These are phyloP conservation scores for Bradysia coprophila DNA, from an alignment of 1,140 invertebrate species.

Conservation along the genomic window DNA sequence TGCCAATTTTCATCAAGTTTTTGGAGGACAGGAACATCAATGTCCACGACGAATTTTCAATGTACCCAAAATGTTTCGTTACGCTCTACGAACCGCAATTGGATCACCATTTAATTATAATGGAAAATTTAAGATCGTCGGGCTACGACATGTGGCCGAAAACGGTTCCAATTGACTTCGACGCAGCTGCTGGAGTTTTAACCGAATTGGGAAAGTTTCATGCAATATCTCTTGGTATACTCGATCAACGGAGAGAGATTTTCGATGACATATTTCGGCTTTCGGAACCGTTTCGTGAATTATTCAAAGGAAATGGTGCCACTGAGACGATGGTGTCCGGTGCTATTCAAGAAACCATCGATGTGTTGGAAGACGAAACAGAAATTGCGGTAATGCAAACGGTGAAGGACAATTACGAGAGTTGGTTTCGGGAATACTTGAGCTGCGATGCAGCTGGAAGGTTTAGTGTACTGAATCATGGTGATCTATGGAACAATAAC, in stretches of 20 bases:
- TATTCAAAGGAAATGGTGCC: slow-evolving; percentile 12
- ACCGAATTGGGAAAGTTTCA: slow-evolving; percentile 32
- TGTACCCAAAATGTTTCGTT: background rate
- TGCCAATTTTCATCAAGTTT: background rate
- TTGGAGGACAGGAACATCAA: background rate
- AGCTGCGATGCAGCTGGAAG: background rate
- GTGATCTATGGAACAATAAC: background rate
- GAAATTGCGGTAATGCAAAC: background rate
- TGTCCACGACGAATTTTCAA: background rate
- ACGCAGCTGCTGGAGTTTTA: slow-evolving; percentile 24
- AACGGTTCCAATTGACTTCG: slow-evolving; percentile 20
- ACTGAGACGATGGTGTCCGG: slow-evolving; percentile 3
- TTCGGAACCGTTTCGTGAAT: slow-evolving; percentile 17
- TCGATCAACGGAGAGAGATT: slow-evolving; percentile 11
- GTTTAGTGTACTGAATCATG: background rate
- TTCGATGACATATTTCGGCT: slow-evolving; percentile 11
- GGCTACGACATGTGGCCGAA: slow-evolving; percentile 27
- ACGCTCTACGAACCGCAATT: slow-evolving; percentile 8
- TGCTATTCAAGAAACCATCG: slow-evolving; percentile 7
- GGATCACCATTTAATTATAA: slow-evolving; percentile 26
- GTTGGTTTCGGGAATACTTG: no score
- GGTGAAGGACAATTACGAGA: no score
- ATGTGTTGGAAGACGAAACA: background rate
- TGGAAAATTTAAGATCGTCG: slow-evolving; percentile 28
- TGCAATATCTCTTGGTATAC: slow-evolving; percentile 28